phyloP scores from a whole-genome alignment of 2,888 invertebrate species.

The Coelopa pilipes region DNA sequence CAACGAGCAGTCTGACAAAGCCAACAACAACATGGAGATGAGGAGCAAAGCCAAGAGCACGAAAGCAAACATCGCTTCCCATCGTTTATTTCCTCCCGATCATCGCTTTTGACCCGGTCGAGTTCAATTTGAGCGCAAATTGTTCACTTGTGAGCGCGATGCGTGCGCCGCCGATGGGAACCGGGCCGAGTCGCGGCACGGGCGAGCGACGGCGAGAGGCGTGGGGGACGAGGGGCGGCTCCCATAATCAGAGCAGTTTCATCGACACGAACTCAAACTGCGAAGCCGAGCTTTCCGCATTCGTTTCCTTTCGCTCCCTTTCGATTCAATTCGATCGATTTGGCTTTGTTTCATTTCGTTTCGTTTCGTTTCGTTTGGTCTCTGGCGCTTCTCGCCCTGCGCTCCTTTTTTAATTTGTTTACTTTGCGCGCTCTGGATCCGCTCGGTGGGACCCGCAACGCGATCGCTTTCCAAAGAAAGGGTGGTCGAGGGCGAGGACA shows the following conservation, averaged over 20 bases:
- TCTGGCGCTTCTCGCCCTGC: too few species aligned
- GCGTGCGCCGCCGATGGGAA: slow-evolving; percentile 32
- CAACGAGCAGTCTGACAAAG: too few species aligned
- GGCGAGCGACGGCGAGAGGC: neutral
- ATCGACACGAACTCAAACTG: slow-evolving; percentile 49
- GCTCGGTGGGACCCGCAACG: too few species aligned
- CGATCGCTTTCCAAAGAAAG: too few species aligned
- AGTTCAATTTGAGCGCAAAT: slow-evolving; percentile 36
- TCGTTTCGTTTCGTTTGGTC: neutral
- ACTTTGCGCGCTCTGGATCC: too few species aligned
- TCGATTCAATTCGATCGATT: neutral
- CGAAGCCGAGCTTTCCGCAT: neutral
- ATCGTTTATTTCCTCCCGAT: slow-evolving; percentile 2
- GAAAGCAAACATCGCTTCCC: slow-evolving; percentile 11
- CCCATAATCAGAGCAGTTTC: slow-evolving; percentile 50
- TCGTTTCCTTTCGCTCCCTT: slow-evolving; percentile 12
- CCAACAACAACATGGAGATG: slow-evolving; percentile 10
- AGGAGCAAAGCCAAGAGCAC: too few species aligned
- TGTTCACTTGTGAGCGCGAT: slow-evolving; percentile 31
- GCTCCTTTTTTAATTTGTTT: too few species aligned
- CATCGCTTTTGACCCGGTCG: slow-evolving; percentile 25
- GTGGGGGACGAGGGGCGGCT: neutral
- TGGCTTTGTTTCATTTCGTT: slow-evolving; percentile 1
- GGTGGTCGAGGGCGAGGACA: too few species aligned
- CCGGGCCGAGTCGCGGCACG: too few species aligned